phyloP scores from a whole-genome alignment of 2,113 vertebrate genomes.

The Numida meleagris region DNA sequence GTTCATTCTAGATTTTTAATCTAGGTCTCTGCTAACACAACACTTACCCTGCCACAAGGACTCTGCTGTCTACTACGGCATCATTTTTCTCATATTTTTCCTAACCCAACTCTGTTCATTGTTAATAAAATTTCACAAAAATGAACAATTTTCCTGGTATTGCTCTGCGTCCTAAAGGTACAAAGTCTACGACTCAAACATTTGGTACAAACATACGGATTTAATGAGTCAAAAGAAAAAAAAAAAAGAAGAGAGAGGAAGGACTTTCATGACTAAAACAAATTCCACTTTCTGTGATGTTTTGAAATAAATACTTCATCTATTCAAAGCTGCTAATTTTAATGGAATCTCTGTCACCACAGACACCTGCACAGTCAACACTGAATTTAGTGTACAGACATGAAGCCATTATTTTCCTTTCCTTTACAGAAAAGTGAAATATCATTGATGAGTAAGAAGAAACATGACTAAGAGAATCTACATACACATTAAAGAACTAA shows the following conservation, averaged over 20 bases:
- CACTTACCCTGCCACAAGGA: neutral
- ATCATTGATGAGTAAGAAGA: neutral
- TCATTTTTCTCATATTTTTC: neutral
- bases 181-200: neutral
- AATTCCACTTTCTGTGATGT: neutral
- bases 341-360: conserved; percentile 28
- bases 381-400: neutral
- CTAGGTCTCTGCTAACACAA: neutral
- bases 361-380: conserved; percentile 34
- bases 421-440: neutral
- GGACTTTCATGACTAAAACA: neutral
- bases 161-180: neutral
- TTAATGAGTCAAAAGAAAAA: neutral
- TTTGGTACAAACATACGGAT: neutral
- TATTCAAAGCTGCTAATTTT: conserved; percentile 26
- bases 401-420: neutral
- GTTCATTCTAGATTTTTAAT: neutral
- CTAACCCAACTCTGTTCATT: neutral
- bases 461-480: neutral
- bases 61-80: neutral
- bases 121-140: neutral
- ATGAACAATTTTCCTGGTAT: neutral
- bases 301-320: conserved; percentile 30
- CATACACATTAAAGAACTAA: neutral
- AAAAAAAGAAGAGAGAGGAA: too few relatives aligned